Evolutionary conservation across 2,113 vertebrate genomes (phyloP).

Genomic region (Gracilinanus agilis): DNA sequence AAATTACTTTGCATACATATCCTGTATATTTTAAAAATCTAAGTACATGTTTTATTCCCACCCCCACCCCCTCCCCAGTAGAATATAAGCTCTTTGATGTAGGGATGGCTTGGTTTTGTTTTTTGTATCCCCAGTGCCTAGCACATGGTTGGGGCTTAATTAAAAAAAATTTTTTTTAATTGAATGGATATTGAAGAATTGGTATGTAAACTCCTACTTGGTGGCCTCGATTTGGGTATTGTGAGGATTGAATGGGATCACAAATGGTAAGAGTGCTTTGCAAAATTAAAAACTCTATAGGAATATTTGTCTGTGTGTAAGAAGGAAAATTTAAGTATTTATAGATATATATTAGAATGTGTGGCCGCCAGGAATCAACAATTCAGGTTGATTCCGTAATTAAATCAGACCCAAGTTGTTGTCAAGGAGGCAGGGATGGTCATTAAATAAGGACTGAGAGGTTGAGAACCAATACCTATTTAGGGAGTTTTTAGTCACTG

Average conservation of each 20-base stretch:
- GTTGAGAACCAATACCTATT: not conserved
- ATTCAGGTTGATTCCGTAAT: too few species aligned
- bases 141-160: not conserved
- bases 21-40: not conserved
- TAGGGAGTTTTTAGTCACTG: not conserved
- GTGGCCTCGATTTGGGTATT: not conserved
- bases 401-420: too few species aligned
- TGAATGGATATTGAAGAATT: not conserved
- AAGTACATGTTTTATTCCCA: accelerated
- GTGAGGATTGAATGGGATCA: not conserved
- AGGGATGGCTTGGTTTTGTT: not conserved
- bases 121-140: not conserved
- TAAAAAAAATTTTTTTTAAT: not conserved
- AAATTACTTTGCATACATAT: not conserved
- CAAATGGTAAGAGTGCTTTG: not conserved
- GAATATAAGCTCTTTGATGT: not conserved
- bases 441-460: too few species aligned
- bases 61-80: too few species aligned
- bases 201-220: not conserved
- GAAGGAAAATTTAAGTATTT: too few species aligned
- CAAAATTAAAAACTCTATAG: too few species aligned
- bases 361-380: too few species aligned
- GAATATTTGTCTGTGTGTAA: too few species aligned
- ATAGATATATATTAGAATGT: too few species aligned
- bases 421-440: too few species aligned